Base-by-base conservation (phyloP, 2,888 invertebrate species). In the Carterocephalus palaemon region DNA sequence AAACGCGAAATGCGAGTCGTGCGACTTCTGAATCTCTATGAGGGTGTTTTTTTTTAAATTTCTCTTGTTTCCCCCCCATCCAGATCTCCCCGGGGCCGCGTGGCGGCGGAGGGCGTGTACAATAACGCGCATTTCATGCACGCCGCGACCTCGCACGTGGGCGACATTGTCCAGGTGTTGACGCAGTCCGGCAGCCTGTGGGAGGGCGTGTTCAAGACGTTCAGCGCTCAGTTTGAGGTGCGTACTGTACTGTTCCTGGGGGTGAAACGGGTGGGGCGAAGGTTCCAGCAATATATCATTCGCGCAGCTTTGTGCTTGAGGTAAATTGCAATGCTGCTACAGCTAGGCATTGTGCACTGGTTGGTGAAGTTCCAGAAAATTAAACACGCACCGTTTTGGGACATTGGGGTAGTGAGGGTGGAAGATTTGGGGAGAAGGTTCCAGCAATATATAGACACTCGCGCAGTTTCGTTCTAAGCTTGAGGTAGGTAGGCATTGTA, bases 91-190 rank as follows among this genome's bases (percentile, higher is more conserved):
- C 90, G 94, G 67, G 89, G 90, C 59, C 90, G 93, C 63, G 89
- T 93, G 56, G 88, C 90, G 54, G 91, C 93, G 9, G 96, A 96
- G 70, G 96, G 97, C 52, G 93, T 97, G 42, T 97, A 96, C 79
- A 93, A 91, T 68, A 97, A 97, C 89, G 91, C 93, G 54, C 92
- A 93, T 79, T 95, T 96, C 77, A 95, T 96, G 93, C 94, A 96
- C 88, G 93, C 95, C 31, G 92, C 94, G 50, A 93, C 95, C 41
- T 91, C 93, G 55, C 92, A 95, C 70, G 93, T 97, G 52, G 96
- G 95, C 51, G 94, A 93, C 72, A 89, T 89, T 54, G 94, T 95
- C 48, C 92, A 94, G 79, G 91, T 95, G 60, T 92, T 93, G 65
- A 93, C 95, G 41, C 92, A 92, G 71, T 94, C 95, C 59, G 96